Conservation (phyloP, 2,797 vertebrate genomes). For the Silurus aristotelis region DNA sequence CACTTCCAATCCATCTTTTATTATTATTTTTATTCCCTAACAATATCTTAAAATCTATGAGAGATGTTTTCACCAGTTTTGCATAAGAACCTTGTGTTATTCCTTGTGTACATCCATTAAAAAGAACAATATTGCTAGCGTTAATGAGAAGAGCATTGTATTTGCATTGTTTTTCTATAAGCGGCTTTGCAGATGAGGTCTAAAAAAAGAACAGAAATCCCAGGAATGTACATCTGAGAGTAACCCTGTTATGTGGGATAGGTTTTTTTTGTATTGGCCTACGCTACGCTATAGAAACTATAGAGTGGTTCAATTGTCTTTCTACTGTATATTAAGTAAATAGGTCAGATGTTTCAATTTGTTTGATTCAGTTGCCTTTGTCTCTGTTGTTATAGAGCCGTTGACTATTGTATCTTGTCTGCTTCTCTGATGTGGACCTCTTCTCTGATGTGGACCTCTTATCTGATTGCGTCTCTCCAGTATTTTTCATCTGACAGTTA, state of each 20-base stretch:
- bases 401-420: too few relatives aligned
- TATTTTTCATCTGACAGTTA: not conserved
- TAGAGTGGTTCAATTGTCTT: not conserved
- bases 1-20: not conserved
- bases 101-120: not conserved
- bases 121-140: not conserved
- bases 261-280: not conserved
- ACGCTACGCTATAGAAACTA: not conserved
- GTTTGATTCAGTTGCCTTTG: not conserved
- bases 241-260: not conserved
- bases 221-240: constrained; percentile 26
- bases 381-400: too few relatives aligned
- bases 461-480: too few relatives aligned
- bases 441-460: too few relatives aligned
- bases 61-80: not conserved
- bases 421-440: too few relatives aligned
- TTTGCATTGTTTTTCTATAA: constrained; percentile 5
- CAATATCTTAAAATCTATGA: not conserved
- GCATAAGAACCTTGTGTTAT: not conserved
- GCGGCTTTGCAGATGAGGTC: not conserved
- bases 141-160: constrained; percentile 5
- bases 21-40: constrained; percentile 18
- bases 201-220: constrained; percentile 21
- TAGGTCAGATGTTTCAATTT: not conserved
- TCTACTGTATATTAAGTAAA: not conserved